These are phyloP conservation scores for Atlantisia rogersi DNA, from an alignment of 2,113 vertebrate species.

Conservation along the genomic window DNA sequence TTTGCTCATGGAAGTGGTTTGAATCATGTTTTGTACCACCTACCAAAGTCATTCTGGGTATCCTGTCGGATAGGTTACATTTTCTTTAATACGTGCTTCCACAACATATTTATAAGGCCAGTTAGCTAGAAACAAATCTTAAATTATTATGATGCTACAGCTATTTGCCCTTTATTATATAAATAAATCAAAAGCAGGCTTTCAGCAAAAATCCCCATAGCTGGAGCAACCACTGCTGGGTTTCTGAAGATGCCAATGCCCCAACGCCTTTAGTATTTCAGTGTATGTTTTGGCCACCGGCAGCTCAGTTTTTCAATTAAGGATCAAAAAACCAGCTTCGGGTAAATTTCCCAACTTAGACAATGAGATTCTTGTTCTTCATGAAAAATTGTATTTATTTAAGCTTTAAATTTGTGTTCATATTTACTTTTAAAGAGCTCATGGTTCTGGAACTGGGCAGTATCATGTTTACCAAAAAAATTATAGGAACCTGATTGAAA, in stretches of 20 bases:
- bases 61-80: conserved; percentile 36
- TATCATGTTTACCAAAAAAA: background rate
- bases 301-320: conserved; percentile 79
- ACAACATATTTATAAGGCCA: conserved; percentile 47
- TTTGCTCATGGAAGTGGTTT: background rate
- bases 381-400: conserved; percentile 70
- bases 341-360: conserved; percentile 73
- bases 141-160: conserved; percentile 41
- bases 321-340: conserved; percentile 40
- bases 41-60: background rate
- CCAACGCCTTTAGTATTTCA: conserved; percentile 74
- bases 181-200: conserved; percentile 77
- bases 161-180: conserved; percentile 46
- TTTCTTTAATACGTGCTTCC: conserved; percentile 51
- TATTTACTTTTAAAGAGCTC: conserved; percentile 27
- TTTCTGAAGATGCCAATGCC: conserved; percentile 65
- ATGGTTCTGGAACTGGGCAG: background rate
- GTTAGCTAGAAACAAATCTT: conserved; percentile 59
- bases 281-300: conserved; percentile 76
- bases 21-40: background rate
- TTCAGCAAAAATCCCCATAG: conserved; percentile 49
- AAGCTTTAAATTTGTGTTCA: conserved; percentile 51
- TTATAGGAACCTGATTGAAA: background rate
- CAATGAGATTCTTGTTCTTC: conserved; percentile 75
- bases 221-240: conserved; percentile 32